phyloP scores from a whole-genome alignment of 2,113 vertebrate species.

The Pygoscelis antarcticus region DNA sequence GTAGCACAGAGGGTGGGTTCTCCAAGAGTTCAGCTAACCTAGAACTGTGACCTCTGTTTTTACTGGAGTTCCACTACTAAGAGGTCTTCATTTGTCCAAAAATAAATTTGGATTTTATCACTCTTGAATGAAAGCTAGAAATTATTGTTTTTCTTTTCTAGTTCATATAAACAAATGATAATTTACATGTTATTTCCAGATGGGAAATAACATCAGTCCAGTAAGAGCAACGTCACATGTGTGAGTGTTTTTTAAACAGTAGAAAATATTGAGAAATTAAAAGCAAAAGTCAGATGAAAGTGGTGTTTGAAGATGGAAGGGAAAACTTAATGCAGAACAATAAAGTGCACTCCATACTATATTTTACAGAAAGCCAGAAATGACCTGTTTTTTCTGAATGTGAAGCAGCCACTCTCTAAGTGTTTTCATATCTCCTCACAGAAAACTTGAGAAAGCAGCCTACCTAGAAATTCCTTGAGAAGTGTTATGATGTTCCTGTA shows the following conservation, averaged over 20 bases:
- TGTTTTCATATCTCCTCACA: neutral
- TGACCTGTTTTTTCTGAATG: neutral
- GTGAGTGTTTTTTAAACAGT: neutral
- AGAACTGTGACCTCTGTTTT: neutral
- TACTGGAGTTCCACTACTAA: neutral
- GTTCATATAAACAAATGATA: neutral
- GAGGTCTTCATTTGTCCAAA: neutral
- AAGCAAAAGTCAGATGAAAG: neutral
- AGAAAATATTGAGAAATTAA: neutral
- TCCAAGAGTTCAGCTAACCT: neutral
- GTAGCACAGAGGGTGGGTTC: neutral
- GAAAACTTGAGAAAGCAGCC: neutral
- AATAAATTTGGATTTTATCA: neutral
- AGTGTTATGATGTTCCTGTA: neutral
- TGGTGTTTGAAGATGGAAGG: neutral
- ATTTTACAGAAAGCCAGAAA: neutral
- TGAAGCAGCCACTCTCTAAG: neutral
- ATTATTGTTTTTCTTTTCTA: neutral
- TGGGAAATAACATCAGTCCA: neutral
- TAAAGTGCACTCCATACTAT: neutral
- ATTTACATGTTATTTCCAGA: neutral
- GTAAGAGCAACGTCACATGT: neutral
- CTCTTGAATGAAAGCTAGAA: neutral
- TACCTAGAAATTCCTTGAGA: neutral
- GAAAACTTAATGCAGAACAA: neutral